These are phyloP conservation scores for Leucozona laternaria DNA, from an alignment of 2,888 invertebrate genomes.

Conservation along the genomic window DNA sequence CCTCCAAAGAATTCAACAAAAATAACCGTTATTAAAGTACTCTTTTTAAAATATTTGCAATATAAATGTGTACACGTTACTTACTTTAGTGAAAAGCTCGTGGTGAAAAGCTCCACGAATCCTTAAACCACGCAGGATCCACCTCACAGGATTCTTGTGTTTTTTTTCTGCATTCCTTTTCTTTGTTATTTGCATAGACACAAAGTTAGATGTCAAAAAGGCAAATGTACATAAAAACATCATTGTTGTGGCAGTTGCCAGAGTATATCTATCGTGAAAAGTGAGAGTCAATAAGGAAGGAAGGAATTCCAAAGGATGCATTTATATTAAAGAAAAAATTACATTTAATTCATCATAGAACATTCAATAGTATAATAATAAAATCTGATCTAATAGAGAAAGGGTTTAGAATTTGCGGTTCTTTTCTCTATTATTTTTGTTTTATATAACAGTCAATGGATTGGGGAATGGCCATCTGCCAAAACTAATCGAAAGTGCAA, in stretches of 20 bases:
- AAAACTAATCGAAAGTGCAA: constrained; percentile 57
- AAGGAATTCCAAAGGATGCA: constrained; percentile 24
- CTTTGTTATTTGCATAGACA: constrained; percentile 37
- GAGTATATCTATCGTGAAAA: constrained; percentile 42
- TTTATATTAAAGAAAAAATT: constrained; percentile 15
- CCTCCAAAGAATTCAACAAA: background rate
- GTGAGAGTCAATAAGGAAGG: constrained; percentile 4
- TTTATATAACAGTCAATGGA: constrained; percentile 59
- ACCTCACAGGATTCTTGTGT: constrained; percentile 35
- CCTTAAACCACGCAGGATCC: constrained; percentile 57
- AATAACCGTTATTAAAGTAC: background rate
- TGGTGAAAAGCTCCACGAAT: constrained; percentile 53
- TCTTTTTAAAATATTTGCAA: background rate
- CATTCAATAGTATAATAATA: constrained; percentile 3
- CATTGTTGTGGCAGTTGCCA: constrained; percentile 70
- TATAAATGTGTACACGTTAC: too few relatives aligned
- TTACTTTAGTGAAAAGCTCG: constrained; percentile 24
- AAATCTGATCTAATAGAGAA: constrained; percentile 30
- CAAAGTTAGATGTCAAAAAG: constrained; percentile 64
- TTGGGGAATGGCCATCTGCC: constrained; percentile 36
- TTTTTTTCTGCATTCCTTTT: constrained; percentile 40
- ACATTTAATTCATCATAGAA: constrained; percentile 31
- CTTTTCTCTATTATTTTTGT: constrained; percentile 3
- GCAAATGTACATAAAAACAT: constrained; percentile 69
- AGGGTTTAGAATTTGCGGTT: background rate